Conservation (phyloP, 2,797 vertebrate species). For the Lepus oiostolus region DNA sequence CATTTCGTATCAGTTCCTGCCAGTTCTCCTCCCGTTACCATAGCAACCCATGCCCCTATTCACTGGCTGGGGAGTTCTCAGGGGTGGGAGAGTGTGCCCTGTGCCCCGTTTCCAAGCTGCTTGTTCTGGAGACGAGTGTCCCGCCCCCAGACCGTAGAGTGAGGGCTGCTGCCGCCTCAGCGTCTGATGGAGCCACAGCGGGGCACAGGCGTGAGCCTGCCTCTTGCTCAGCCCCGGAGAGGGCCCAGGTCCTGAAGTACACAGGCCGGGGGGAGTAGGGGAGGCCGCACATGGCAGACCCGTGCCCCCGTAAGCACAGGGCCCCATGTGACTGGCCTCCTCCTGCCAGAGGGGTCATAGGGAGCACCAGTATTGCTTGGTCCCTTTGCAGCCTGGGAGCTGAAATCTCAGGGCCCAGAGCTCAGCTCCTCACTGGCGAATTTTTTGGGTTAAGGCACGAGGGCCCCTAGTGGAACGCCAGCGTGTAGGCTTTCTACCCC, state of each 20-base stretch:
- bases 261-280: too few species aligned
- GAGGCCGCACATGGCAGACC: neutral
- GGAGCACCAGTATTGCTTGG: neutral
- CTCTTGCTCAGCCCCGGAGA: neutral
- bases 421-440: neutral
- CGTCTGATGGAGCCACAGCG: fast-evolving
- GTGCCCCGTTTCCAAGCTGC: neutral
- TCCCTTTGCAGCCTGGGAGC: neutral
- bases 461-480: neutral
- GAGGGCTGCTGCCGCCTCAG: neutral
- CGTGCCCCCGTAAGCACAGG: fast-evolving
- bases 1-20: neutral
- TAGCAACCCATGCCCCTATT: neutral
- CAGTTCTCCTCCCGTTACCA: neutral
- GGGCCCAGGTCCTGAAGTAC: neutral
- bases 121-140: neutral
- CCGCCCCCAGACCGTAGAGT: neutral
- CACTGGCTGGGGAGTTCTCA: neutral
- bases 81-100: neutral
- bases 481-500: neutral
- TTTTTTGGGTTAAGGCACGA: neutral
- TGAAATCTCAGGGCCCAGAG: neutral
- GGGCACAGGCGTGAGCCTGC: neutral
- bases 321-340: neutral
- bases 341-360: neutral